Base-by-base conservation (phyloP, 2,113 vertebrate species). In the Onychorhynchus coronatus region DNA sequence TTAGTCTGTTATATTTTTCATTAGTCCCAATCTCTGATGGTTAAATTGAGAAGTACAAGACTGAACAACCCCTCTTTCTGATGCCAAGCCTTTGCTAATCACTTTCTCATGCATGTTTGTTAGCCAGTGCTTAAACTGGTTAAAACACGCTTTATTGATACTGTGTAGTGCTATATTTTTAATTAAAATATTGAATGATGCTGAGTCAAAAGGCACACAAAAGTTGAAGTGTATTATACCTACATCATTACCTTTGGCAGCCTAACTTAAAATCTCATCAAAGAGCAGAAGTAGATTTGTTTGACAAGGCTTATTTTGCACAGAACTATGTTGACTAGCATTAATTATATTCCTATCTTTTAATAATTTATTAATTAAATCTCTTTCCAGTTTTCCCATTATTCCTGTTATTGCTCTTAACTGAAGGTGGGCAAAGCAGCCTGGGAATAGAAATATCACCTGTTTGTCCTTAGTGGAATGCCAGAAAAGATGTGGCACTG, bases 361-460 rank as follows among this genome's bases (percentile, higher is more conserved):
- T 96, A 96, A 96, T 97, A 93, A 96, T 96, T 96, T 86, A 96
- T 95, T 96, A 96, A 97, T 95, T 97, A 56, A 92, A 90, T 94
- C 17, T 66, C 55, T 80, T 90, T 76, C 85, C 75, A 84, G 63
- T 70, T 86, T 97, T 94, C 49, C 17, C 50, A 88, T 96, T 84
- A 93, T 94, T 95, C 93, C 80, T 77, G 86, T 96, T 84, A 93
- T 94, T 95, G 93, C 80, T 77, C 28, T 47, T 0, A 28, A 63
- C 68, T 80, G 42, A 76, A 39, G 19, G 52, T 63, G 42, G 14
- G 46, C 50, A 74, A 61, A 85, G 85, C 42, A 85, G 30, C 7
- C 50, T 55, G 44, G 27, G 42, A 88, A 28, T 71, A 58, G 39
- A 70, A 30, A 67, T 73, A 49, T 71, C 55, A 85, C 17, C 67